Base-by-base conservation (phyloP, 2,797 vertebrate species). In the Scleropages formosus region DNA sequence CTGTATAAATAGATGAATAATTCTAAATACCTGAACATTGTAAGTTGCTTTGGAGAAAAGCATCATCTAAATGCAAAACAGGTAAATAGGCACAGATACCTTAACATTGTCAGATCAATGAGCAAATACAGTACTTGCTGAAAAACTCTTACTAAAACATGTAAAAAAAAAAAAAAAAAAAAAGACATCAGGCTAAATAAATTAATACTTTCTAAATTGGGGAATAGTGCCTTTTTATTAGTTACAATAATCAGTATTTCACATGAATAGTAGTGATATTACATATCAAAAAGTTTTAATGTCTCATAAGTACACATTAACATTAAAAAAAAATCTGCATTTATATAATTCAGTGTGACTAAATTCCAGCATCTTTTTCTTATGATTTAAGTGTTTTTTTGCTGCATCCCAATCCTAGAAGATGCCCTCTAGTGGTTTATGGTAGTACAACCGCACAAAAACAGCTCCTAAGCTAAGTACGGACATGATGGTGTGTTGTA, bases 271-370 rank as follows among this genome's bases (percentile, higher is more conserved):
- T 76, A 79, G 85, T 77, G 53, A 39, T 7, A 70, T 39, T 56
- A 78, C 51, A 78, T n/a, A 76, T 81, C 65, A 74, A 64, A 60
- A 49, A n/a, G 12, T 53, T 63, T 27, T 78, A 58, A 76, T 61
- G 39, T n/a, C 73, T 79, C 51, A 56, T 39, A 78, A 74, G 66
- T 16, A 67, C 22, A 4, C 61, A 79, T 60, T 56, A 58, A 80
- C 47, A 63, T 77, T 61, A 80, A 69, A 59, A 79, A 71, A 81
- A 69, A 80, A 7, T 71, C 60, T 77, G 77, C 56, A 87, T 87
- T 89, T 86, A 89, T 87, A 87, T 64, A 82, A 59, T 74, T 73
- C 44, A 80, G 18, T 74, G 61, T 51, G 16, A 47, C 9, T 27
- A 10, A 63, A 47, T 49, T 31, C 47, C 11, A 22, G 31, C 22